Conservation (phyloP, 2,797 vertebrate species). For the Pelodytes ibericus region DNA sequence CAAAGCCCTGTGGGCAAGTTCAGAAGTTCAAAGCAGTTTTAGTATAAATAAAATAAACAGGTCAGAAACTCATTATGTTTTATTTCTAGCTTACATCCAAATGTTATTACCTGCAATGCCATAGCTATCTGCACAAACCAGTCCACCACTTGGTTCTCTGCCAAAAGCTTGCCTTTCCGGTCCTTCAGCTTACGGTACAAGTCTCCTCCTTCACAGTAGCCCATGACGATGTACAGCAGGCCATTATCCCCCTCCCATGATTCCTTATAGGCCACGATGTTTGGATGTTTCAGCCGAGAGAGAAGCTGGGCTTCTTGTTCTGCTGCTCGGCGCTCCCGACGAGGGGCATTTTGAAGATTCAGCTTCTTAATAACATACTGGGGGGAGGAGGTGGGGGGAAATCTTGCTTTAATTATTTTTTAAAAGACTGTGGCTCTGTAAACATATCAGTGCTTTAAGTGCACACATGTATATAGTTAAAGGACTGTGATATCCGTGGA, state of each 20-base stretch:
- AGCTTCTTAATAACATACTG: constrained; percentile 97
- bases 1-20: no score
- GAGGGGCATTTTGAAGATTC: constrained; percentile 86
- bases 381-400: no score
- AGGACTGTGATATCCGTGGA: no score
- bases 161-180: constrained; percentile 87
- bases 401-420: no score
- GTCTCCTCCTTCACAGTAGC: constrained; percentile 96
- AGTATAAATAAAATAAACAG: no score
- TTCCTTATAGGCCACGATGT: constrained; percentile 95
- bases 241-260: constrained; percentile 94
- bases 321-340: constrained; percentile 83
- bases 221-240: constrained; percentile 94
- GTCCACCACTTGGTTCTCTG: constrained; percentile 92
- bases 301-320: constrained; percentile 96
- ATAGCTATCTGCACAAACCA: constrained; percentile 99
- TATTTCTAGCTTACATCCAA: no score
- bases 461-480: no score
- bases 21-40: no score
- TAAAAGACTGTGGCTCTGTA: no score
- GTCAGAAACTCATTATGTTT: no score
- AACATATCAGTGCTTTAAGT: no score
- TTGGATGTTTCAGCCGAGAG: constrained; percentile 90
- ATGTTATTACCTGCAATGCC: constrained; percentile 86
- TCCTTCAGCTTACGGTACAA: constrained; percentile 95